phyloP scores from a whole-genome alignment of 2,888 invertebrate species.

The Dione juno region DNA sequence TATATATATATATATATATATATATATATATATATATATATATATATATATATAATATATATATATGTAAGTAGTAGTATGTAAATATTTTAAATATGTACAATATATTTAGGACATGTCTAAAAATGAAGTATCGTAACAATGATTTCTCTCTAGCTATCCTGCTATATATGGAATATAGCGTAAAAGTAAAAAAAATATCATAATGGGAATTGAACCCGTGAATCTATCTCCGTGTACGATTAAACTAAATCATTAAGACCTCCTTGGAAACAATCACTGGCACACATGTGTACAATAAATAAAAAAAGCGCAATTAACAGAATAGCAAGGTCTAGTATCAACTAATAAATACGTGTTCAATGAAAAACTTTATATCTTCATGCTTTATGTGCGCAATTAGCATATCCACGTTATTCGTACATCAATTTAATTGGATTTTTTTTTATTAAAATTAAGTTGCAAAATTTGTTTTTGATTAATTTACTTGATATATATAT shows the following conservation, averaged over 20 bases:
- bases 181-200: too few relatives aligned
- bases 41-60: too few relatives aligned
- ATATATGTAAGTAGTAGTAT: too few relatives aligned
- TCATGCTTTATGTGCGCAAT: slow-evolving; percentile 50
- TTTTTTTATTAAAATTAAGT: slow-evolving; percentile 44
- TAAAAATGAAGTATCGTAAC: too few relatives aligned
- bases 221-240: too few relatives aligned
- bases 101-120: too few relatives aligned
- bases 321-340: slow-evolving; percentile 1
- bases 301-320: slow-evolving; percentile 12
- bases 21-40: too few relatives aligned
- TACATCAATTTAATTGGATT: slow-evolving; percentile 54
- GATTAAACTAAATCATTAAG: background rate
- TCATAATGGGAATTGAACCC: background rate
- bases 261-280: background rate
- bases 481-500: slow-evolving; percentile 8
- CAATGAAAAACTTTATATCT: slow-evolving; percentile 52
- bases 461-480: slow-evolving; percentile 12
- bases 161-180: too few relatives aligned
- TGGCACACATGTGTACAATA: background rate
- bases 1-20: too few relatives aligned
- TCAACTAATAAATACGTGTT: slow-evolving; percentile 29
- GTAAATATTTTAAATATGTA: too few relatives aligned
- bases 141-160: too few relatives aligned
- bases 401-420: slow-evolving; percentile 57